Percentiles rank a stretch among this genome's conserved stretches.
These are phyloP conservation scores for Cryptotermes secundus DNA, from an alignment of 1,140 invertebrate species.

Conservation along the genomic window DNA sequence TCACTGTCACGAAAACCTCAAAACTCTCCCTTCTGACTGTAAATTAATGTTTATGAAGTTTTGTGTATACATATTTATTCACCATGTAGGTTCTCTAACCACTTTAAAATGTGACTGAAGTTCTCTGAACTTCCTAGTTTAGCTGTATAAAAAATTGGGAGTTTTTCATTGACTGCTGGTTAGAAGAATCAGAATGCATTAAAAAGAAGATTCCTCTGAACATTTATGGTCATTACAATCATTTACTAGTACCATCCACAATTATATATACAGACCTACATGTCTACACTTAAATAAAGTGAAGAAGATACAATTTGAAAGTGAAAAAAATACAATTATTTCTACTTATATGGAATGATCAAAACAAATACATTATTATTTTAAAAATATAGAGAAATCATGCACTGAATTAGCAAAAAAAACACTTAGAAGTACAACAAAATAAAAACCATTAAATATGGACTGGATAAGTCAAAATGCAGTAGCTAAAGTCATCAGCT, in stretches of 20 bases:
- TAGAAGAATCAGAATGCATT: not conserved
- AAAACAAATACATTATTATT: not conserved
- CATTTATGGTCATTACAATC: not conserved
- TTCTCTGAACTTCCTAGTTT: not conserved
- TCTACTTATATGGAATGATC: conserved; percentile 2
- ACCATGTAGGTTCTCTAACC: not conserved
- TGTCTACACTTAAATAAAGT: not conserved
- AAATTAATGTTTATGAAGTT: too few species aligned
- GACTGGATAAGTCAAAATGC: conserved; percentile 13
- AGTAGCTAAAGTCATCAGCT: not conserved
- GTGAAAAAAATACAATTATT: conserved; percentile 13
- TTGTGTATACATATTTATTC: too few species aligned
- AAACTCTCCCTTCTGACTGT: too few species aligned
- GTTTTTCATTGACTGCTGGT: not conserved
- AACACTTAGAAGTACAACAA: conserved; percentile 13
- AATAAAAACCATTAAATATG: conserved; percentile 1
- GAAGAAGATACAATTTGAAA: not conserved
- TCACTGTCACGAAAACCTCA: too few species aligned
- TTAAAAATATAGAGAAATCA: not conserved
- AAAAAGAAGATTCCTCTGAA: too few species aligned
- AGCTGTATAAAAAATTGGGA: not conserved
- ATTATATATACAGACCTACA: not conserved
- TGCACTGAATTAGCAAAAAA: not conserved
- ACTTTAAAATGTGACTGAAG: not conserved
- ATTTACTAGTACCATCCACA: not conserved